These are phyloP conservation scores for Hormaphis cornu DNA, from an alignment of 1,140 invertebrate species.

Conservation along the genomic window DNA sequence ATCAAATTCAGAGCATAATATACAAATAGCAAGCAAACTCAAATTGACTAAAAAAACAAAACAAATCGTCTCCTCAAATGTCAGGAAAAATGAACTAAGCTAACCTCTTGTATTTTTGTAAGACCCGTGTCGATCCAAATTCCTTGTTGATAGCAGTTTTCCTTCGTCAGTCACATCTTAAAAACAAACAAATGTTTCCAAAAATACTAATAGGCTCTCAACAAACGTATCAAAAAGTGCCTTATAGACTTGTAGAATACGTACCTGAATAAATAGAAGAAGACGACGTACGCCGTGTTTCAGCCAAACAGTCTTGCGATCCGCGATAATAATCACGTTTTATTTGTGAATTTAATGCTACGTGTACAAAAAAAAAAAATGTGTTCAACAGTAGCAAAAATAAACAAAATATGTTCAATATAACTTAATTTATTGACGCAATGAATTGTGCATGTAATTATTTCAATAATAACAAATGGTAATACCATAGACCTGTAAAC, in stretches of 20 bases:
- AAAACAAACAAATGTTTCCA: constrained; percentile 45
- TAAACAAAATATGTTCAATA: too few relatives aligned
- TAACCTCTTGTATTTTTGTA: constrained; percentile 65
- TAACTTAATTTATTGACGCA: too few relatives aligned
- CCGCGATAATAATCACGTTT: constrained; percentile 77
- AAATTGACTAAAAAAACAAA: background rate
- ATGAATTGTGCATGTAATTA: too few relatives aligned
- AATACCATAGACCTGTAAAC: too few relatives aligned
- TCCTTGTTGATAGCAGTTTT: constrained; percentile 59
- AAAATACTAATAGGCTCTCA: constrained; percentile 37
- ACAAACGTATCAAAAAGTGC: background rate
- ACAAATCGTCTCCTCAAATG: background rate
- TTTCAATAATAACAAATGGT: too few relatives aligned
- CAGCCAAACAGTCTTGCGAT: constrained; percentile 71
- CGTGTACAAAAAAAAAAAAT: background rate
- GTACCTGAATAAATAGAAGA: constrained; percentile 37
- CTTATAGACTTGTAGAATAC: background rate
- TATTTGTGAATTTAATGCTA: constrained; percentile 26
- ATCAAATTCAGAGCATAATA: constrained; percentile 32
- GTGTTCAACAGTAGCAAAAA: constrained; percentile 1
- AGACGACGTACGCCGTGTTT: constrained; percentile 37
- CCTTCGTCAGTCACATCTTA: constrained; percentile 69
- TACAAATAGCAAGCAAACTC: constrained; percentile 11
- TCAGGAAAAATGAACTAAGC: background rate
- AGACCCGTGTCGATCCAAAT: constrained; percentile 66